These are phyloP conservation scores for Oryctes rhinoceros DNA, from an alignment of 1,140 invertebrate genomes.

Conservation along the genomic window DNA sequence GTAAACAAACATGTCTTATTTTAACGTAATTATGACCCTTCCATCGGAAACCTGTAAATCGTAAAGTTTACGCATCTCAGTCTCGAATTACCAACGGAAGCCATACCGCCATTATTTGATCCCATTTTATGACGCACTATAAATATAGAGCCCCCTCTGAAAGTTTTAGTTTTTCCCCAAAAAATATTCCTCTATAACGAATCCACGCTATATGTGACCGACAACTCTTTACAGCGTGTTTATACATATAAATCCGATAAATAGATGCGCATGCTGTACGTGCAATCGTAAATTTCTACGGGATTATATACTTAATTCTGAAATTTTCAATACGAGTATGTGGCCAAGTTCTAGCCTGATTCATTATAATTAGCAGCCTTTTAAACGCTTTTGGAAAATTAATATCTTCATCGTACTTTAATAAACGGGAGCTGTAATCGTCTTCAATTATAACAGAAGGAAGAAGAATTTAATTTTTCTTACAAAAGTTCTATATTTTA, in stretches of 20 bases:
- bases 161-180: conserved; percentile 23
- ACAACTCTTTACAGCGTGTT: conserved; percentile 38
- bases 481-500: no score
- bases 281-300: not conserved
- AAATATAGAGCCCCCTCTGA: conserved; percentile 16
- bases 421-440: no score
- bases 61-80: conserved; percentile 39
- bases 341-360: no score
- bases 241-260: conserved; percentile 28
- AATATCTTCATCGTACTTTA: no score
- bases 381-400: no score
- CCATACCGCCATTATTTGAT: conserved; percentile 40
- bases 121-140: conserved; percentile 39
- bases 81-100: conserved; percentile 41
- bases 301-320: no score
- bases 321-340: no score
- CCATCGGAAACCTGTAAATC: conserved; percentile 39
- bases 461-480: no score
- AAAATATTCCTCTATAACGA: not conserved
- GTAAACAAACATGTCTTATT: conserved; percentile 36
- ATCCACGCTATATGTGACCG: conserved; percentile 1
- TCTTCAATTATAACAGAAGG: no score
- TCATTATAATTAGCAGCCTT: no score
- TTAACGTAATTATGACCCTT: conserved; percentile 39
- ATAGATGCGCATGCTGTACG: conserved; percentile 1